Evolutionary conservation across 1,140 invertebrate species (phyloP).

Genomic region (Heliconius himera): DNA sequence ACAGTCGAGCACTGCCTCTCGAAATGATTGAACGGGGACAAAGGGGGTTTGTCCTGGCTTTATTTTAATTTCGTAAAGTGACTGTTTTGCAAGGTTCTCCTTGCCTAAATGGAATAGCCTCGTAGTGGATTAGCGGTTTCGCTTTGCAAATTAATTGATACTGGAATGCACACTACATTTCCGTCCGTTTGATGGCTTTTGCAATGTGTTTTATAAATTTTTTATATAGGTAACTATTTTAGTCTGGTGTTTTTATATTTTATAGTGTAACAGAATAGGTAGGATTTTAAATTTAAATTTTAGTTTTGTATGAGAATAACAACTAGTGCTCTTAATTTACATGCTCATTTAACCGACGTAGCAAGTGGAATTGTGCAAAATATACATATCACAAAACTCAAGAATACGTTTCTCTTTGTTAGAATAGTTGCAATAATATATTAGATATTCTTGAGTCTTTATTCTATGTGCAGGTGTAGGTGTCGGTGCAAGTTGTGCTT

Average conservation of each 20-base stretch:
- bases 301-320: slow-evolving; percentile 20
- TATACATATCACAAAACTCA: slow-evolving; percentile 49
- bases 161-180: slow-evolving; percentile 37
- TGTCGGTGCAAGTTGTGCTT: slow-evolving; percentile 66
- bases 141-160: slow-evolving; percentile 46
- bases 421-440: neutral
- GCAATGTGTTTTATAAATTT: slow-evolving; percentile 6
- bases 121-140: slow-evolving; percentile 59
- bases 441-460: slow-evolving; percentile 54
- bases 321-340: slow-evolving; percentile 43
- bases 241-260: neutral
- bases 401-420: slow-evolving; percentile 45
- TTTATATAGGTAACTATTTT: slow-evolving; percentile 10
- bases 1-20: slow-evolving; percentile 65
- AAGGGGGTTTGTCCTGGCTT: slow-evolving; percentile 70
- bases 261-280: no score
- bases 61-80: slow-evolving; percentile 81
- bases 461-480: slow-evolving; percentile 66
- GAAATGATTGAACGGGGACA: slow-evolving; percentile 80
- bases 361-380: slow-evolving; percentile 21
- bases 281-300: no score
- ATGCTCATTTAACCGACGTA: slow-evolving; percentile 42
- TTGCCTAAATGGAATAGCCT: slow-evolving; percentile 57
- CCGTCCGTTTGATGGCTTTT: slow-evolving; percentile 25
- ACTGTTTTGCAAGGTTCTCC: slow-evolving; percentile 70